Evolutionary conservation across 2,888 invertebrate species (phyloP), one percentile per base, ranked within the genome.

Genomic region (Oligia latruncula): DNA sequence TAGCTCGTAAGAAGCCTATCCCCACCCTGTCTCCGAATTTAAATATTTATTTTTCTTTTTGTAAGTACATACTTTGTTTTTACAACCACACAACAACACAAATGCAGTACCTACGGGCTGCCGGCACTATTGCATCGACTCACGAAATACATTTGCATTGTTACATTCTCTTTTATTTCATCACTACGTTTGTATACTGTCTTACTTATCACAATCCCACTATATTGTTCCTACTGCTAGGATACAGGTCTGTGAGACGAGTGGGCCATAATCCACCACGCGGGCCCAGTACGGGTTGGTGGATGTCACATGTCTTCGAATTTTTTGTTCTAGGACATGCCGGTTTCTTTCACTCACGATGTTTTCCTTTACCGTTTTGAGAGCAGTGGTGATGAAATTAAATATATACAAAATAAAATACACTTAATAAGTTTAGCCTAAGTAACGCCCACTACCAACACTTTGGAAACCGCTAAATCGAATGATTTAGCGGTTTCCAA

Each of bases 11-110:
- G 60, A 60, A 74, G 66, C 68, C 70, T 65, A 64, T 67, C n/a
- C n/a, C 17, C 52, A 55, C 43, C 71, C 15, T 71, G 66, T 74
- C 64, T 49, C 62, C 40, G 29, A 70, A 84, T 80, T 84, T 66
- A 65, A 84, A 83, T 84, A 67, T 70, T 62, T 68, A 29, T 40
- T 46, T 35, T 73, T 65, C 64, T 52, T 84, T 78, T 58, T 78
- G 8, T 58, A 11, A 58, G 58, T 58, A 49, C 8, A 13, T 20
- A 23, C 17, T 76, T 49, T 1, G 23, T 55, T 74, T 78, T 52
- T 60, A 55, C 35, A 29, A 29, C 29, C 29, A 29, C 1, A 1
- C 15, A 72, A 40, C 23, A 35, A 68, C 52, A 35, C n/a, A 73
- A 73, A 46, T 64, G 64, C 74, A 71, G 2, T 20, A 17, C 13